These are phyloP conservation scores for Apostichopus parvimensis DNA, from an alignment of 35 echinoderm and acorn worm species.

Conservation along the genomic window DNA sequence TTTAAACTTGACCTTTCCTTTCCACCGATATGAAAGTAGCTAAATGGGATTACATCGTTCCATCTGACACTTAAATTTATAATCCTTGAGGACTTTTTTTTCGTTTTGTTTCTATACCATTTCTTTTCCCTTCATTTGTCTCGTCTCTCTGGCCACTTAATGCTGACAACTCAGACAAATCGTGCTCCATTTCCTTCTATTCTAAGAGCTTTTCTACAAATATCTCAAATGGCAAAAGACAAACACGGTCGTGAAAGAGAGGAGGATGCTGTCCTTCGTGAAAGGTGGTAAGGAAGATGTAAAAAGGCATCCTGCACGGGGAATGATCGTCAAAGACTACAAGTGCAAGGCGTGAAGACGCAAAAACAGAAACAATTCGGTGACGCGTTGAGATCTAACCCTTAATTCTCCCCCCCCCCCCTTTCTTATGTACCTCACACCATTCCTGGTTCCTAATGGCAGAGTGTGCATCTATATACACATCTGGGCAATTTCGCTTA, in stretches of 20 bases:
- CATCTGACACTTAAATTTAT: neutral
- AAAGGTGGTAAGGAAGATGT: no score
- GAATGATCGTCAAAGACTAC: neutral
- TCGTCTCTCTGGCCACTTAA: neutral
- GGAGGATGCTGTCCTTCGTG: neutral
- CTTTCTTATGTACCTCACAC: neutral
- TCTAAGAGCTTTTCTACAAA: neutral
- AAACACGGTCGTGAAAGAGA: neutral
- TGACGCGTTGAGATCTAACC: neutral
- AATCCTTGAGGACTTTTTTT: neutral
- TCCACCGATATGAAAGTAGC: neutral
- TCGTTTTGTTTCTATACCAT: neutral
- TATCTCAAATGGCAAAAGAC: neutral
- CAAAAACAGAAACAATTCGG: neutral
- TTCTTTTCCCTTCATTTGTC: neutral
- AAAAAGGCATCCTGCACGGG: neutral
- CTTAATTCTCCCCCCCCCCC: neutral
- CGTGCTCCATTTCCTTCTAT: neutral
- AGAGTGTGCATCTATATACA: neutral
- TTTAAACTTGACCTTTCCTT: constrained; percentile 1
- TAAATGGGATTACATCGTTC: neutral
- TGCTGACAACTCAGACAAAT: neutral
- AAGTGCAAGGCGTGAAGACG: neutral
- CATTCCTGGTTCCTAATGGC: neutral
- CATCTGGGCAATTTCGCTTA: neutral